Evolutionary conservation across 2,797 vertebrate genomes (phyloP).

Genomic region (Rhadinocentrus ornatus): DNA sequence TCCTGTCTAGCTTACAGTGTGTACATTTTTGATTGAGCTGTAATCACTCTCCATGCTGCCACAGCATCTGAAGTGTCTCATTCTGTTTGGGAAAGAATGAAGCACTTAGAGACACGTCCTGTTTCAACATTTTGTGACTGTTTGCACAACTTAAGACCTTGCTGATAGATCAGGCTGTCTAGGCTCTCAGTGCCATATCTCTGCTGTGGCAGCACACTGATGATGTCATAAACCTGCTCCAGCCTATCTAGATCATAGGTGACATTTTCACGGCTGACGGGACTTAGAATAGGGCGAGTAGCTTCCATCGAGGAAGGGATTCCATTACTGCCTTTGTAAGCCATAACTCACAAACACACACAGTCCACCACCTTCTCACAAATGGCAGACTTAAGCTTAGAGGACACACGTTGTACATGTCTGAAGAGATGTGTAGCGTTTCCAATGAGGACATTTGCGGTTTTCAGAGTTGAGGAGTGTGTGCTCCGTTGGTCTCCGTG

Average conservation of each 20-base stretch:
- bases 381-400: conserved; percentile 39
- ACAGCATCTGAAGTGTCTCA: conserved; percentile 36
- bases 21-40: conserved; percentile 61
- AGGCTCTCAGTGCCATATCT: conserved; percentile 59
- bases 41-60: conserved; percentile 38
- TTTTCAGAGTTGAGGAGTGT: conserved; percentile 66
- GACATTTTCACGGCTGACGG: conserved; percentile 81
- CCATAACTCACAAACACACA: conserved; percentile 55
- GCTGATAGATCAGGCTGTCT: conserved; percentile 49
- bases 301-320: conserved; percentile 65
- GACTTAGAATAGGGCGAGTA: conserved; percentile 64
- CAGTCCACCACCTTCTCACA: conserved; percentile 18
- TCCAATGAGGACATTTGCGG: conserved; percentile 64
- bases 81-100: conserved; percentile 49
- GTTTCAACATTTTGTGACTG: conserved; percentile 56
- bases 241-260: conserved; percentile 73
- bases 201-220: conserved; percentile 78
- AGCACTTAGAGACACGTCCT: conserved; percentile 30
- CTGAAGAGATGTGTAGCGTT: conserved; percentile 46
- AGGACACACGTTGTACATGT: conserved; percentile 55
- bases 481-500: conserved; percentile 65
- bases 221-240: conserved; percentile 82
- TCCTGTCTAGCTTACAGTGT: conserved; percentile 67
- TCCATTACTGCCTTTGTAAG: conserved; percentile 72
- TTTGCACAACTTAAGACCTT: conserved; percentile 65